Percentiles rank a stretch among this genome's conserved stretches.
Conservation (phyloP, 2,888 invertebrate species). For the Hermaeophaga mercurialis region DNA sequence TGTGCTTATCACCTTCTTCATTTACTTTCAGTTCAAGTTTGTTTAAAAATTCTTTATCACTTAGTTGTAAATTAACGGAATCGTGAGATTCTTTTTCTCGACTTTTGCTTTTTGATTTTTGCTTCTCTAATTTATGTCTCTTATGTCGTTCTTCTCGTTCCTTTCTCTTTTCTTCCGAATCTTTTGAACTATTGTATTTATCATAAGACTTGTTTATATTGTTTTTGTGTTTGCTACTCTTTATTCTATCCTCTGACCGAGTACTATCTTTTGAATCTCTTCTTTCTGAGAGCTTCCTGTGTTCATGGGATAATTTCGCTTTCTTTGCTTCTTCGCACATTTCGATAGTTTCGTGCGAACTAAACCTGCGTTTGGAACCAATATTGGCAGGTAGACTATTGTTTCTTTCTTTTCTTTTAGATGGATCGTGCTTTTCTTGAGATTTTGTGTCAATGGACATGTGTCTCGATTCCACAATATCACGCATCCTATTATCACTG, state of each 20-base stretch:
- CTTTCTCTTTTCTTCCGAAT: constrained; percentile 41
- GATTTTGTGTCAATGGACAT: constrained; percentile 56
- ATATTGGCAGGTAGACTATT: constrained; percentile 69
- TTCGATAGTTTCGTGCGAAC: constrained; percentile 74
- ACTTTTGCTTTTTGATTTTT: constrained; percentile 51
- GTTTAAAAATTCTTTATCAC: constrained; percentile 65
- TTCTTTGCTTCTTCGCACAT: constrained; percentile 66
- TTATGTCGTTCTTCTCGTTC: constrained; percentile 53
- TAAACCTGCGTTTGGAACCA: constrained; percentile 75
- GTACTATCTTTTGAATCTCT: constrained; percentile 73
- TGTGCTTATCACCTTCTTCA: constrained; percentile 64
- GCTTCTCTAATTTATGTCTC: constrained; percentile 49
- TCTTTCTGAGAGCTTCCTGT: constrained; percentile 63
- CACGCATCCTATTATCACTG: constrained; percentile 35
- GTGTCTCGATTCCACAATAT: constrained; percentile 56
- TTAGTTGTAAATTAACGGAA: constrained; percentile 44
- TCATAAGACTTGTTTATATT: constrained; percentile 61
- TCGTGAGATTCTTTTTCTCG: constrained; percentile 51
- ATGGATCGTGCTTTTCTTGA: constrained; percentile 46
- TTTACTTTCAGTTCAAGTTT: constrained; percentile 63
- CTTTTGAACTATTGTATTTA: constrained; percentile 58
- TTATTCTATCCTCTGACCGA: constrained; percentile 53
- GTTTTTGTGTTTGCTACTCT: constrained; percentile 64
- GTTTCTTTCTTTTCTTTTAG: constrained; percentile 65
- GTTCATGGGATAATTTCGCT: constrained; percentile 61